phyloP scores from a whole-genome alignment of 2,113 vertebrate genomes.

The Syrmaticus mikado region DNA sequence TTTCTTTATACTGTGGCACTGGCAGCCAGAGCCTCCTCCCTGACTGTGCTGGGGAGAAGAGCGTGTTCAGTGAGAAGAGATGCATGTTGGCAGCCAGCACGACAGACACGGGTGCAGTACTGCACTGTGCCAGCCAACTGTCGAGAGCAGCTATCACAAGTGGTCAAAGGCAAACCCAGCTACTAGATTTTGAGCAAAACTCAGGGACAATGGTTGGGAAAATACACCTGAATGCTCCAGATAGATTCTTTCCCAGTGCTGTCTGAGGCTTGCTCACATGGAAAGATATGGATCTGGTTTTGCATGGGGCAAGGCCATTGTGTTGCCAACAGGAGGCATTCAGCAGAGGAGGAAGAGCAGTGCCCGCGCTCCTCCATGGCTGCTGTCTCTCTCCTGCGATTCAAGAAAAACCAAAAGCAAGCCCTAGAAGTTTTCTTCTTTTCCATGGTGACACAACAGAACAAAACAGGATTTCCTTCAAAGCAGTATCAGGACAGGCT shows the following conservation, averaged over 20 bases:
- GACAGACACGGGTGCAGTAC: slow-evolving; percentile 13
- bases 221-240: background rate
- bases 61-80: slow-evolving; percentile 27
- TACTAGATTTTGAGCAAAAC: background rate
- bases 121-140: background rate
- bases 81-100: background rate
- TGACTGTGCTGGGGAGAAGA: background rate
- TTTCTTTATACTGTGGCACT: background rate
- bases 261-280: background rate
- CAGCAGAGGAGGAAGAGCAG: background rate
- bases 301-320: background rate
- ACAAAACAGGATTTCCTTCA: slow-evolving; percentile 2
- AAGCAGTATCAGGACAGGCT: slow-evolving; percentile 8
- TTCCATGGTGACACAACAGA: background rate
- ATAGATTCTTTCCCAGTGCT: background rate
- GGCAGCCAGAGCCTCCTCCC: background rate
- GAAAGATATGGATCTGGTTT: background rate
- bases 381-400: background rate
- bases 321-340: background rate
- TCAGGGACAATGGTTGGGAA: background rate
- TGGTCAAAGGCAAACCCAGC: background rate
- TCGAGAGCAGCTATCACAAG: background rate
- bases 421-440: background rate
- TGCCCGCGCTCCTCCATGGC: background rate
- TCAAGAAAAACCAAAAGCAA: background rate